Evolutionary conservation across 2,888 invertebrate species (phyloP).

Genomic region (Drosophila recens): DNA sequence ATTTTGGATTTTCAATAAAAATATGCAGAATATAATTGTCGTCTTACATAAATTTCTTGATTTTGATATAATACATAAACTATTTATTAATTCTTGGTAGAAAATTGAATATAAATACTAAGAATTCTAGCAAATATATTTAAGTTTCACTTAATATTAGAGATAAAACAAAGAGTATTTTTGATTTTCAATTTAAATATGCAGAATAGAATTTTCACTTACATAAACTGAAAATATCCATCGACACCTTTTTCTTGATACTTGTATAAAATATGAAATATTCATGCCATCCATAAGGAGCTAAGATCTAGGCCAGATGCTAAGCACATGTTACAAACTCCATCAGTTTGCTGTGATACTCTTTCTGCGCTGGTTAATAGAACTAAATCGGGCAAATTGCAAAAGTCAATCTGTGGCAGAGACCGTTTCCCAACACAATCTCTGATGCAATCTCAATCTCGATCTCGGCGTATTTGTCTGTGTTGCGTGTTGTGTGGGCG

Average conservation of each 20-base stretch:
- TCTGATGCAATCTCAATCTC: conserved; percentile 70
- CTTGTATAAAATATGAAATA: not conserved
- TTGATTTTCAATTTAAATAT: too few relatives aligned
- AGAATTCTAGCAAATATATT: too few relatives aligned
- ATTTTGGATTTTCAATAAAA: too few relatives aligned
- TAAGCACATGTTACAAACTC: conserved; percentile 19
- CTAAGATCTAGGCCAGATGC: conserved; percentile 14
- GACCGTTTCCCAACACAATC: conserved; percentile 59
- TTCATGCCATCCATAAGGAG: not conserved
- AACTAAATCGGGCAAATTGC: conserved; percentile 72
- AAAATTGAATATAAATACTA: too few relatives aligned
- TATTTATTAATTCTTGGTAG: too few relatives aligned
- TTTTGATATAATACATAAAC: too few relatives aligned
- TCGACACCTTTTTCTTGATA: not conserved
- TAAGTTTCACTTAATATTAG: too few relatives aligned
- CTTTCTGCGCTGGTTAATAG: conserved; percentile 17
- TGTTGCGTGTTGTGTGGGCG: conserved; percentile 69
- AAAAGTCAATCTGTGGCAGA: conserved; percentile 69
- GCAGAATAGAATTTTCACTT: too few relatives aligned
- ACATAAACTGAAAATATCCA: not conserved
- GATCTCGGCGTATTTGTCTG: conserved; percentile 47
- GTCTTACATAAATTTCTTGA: not conserved
- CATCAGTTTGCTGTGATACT: conserved; percentile 2
- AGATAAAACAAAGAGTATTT: too few relatives aligned
- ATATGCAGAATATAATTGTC: not conserved